Evolutionary conservation across 2,797 vertebrate species (phyloP).

Genomic region (Crax fasciolata): DNA sequence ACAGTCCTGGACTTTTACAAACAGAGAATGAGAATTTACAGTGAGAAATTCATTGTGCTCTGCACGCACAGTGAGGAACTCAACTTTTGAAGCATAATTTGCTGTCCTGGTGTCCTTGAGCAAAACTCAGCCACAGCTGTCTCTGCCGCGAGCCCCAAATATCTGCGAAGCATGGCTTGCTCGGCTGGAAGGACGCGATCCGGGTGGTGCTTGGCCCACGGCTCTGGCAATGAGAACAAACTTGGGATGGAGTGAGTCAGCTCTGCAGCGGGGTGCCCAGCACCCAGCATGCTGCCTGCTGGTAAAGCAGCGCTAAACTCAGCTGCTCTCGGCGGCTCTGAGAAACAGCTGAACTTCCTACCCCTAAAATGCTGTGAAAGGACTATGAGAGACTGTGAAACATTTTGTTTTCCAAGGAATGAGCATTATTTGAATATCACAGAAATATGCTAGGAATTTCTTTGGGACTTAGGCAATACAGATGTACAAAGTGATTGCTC

Average conservation of each 20-base stretch:
- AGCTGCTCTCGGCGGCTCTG: not conserved
- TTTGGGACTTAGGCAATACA: not conserved
- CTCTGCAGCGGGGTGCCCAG: not conserved
- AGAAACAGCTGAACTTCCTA: constrained; percentile 32
- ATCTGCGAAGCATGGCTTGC: not conserved
- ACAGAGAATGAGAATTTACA: not conserved
- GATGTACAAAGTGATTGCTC: not conserved
- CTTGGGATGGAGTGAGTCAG: not conserved
- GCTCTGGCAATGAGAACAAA: not conserved
- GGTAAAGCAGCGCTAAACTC: not conserved
- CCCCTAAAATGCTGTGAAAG: not conserved
- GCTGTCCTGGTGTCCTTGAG: not conserved
- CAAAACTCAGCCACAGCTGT: not conserved
- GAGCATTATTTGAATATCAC: constrained; percentile 5
- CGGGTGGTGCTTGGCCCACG: rapidly evolving
- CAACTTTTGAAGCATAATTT: not conserved
- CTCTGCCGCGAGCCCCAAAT: not conserved
- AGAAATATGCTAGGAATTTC: constrained; percentile 32
- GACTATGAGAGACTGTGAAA: not conserved
- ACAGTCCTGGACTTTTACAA: not conserved
- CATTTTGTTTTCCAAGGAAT: not conserved
- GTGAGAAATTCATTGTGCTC: not conserved
- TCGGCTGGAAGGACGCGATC: rapidly evolving
- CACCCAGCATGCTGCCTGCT: not conserved
- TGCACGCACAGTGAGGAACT: not conserved